These are phyloP conservation scores for Lasioglossum lativentre DNA, from an alignment of 2,888 invertebrate genomes.

Conservation along the genomic window DNA sequence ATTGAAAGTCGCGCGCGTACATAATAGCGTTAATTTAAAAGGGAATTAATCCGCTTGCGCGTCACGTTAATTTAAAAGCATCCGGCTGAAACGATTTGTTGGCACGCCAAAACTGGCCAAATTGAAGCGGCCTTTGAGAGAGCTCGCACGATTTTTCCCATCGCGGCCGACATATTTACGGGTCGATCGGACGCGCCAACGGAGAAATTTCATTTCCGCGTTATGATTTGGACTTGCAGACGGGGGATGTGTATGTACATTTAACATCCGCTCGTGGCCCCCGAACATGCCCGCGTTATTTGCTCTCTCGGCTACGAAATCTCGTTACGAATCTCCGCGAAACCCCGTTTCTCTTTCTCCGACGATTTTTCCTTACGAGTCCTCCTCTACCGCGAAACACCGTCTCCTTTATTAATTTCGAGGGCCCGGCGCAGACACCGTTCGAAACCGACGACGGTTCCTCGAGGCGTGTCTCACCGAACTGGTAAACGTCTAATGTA, in stretches of 20 bases:
- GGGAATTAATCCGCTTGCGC: conserved; percentile 72
- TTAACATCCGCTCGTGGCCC: background rate
- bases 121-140: conserved; percentile 67
- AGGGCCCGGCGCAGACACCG: background rate
- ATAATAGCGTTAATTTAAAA: conserved; percentile 75
- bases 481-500: conserved; percentile 8
- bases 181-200: conserved; percentile 20
- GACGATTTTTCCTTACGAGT: background rate
- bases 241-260: background rate
- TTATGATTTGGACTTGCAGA: background rate
- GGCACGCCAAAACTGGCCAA: conserved; percentile 64
- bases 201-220: conserved; percentile 41
- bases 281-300: background rate
- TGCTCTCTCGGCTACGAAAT: background rate
- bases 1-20: conserved; percentile 71
- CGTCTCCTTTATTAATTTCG: background rate
- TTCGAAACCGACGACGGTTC: background rate
- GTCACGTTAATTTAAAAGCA: conserved; percentile 75
- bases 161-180: conserved; percentile 35
- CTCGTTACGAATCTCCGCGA: background rate
- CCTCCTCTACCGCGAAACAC: background rate
- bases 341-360: background rate
- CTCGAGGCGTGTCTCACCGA: background rate
- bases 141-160: conserved; percentile 59
- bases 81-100: conserved; percentile 73